phyloP scores from a whole-genome alignment of 1,140 invertebrate species.

The Papilio aristodemus region DNA sequence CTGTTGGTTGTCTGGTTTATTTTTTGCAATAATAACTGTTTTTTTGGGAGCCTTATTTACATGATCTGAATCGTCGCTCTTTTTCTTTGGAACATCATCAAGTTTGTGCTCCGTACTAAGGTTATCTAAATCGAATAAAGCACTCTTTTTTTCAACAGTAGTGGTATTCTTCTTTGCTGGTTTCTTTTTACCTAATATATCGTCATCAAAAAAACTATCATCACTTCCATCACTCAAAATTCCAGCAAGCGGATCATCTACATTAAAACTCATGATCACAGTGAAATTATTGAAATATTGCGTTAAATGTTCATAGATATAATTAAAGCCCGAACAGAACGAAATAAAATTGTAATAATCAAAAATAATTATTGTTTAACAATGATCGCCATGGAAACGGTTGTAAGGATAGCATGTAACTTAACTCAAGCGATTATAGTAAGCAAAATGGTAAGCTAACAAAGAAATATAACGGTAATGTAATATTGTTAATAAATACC shows the following conservation, averaged over 20 bases:
- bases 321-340: too few relatives aligned
- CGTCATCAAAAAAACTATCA: constrained; percentile 79
- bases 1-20: constrained; percentile 37
- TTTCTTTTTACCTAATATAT: constrained; percentile 72
- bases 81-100: constrained; percentile 23
- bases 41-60: constrained; percentile 42
- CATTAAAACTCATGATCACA: constrained; percentile 69
- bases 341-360: background rate
- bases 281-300: constrained; percentile 59
- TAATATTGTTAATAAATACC: too few relatives aligned
- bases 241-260: constrained; percentile 77
- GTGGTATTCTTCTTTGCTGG: constrained; percentile 54
- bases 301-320: constrained; percentile 52
- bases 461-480: too few relatives aligned
- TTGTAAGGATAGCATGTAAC: background rate
- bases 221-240: constrained; percentile 79
- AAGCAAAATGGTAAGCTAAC: background rate
- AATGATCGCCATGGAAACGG: background rate
- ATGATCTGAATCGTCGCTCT: constrained; percentile 21
- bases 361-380: background rate
- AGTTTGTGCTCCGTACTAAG: constrained; percentile 39
- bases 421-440: background rate
- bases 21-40: constrained; percentile 32
- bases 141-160: constrained; percentile 61
- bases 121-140: constrained; percentile 68